Conservation (phyloP, 2,888 invertebrate species). For the Caenorhabditis sinica region DNA sequence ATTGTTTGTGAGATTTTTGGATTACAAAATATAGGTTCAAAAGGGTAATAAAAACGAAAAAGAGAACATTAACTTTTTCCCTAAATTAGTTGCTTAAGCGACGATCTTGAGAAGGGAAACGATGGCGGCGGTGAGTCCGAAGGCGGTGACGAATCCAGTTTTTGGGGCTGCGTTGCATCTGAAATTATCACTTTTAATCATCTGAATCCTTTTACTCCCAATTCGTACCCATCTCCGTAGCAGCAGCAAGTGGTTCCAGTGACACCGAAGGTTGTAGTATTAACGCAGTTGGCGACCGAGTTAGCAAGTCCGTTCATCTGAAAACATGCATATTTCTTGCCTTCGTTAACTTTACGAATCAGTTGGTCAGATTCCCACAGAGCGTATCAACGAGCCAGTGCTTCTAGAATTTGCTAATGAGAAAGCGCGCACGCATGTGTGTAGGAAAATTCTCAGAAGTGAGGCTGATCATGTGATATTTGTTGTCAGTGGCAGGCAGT, state of each 20-base stretch:
- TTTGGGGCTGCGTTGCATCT: slow-evolving; percentile 60
- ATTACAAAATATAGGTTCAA: neutral
- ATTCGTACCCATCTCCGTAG: slow-evolving; percentile 65
- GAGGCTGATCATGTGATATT: slow-evolving; percentile 38
- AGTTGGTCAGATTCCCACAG: slow-evolving; percentile 17
- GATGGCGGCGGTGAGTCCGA: slow-evolving; percentile 27
- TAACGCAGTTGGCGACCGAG: slow-evolving; percentile 62
- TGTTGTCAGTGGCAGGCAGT: slow-evolving; percentile 32
- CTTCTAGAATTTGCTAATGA: slow-evolving; percentile 37
- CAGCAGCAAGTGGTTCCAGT: slow-evolving; percentile 59
- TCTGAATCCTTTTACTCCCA: neutral
- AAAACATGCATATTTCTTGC: slow-evolving; percentile 12
- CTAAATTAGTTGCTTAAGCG: slow-evolving; percentile 13
- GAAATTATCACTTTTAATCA: slow-evolving; percentile 8
- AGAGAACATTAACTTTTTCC: slow-evolving; percentile 17
- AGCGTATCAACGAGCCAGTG: slow-evolving; percentile 1
- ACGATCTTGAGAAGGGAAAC: slow-evolving; percentile 23
- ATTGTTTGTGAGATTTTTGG: neutral
- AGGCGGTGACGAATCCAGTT: slow-evolving; percentile 24
- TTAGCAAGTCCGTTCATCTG: slow-evolving; percentile 62
- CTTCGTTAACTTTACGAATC: slow-evolving; percentile 5
- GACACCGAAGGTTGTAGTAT: slow-evolving; percentile 47
- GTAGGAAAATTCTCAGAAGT: neutral
- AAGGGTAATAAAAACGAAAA: slow-evolving; percentile 6
- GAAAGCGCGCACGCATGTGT: neutral